Evolutionary conservation across 2,797 vertebrate species (phyloP).

Genomic region (Pelodytes ibericus): DNA sequence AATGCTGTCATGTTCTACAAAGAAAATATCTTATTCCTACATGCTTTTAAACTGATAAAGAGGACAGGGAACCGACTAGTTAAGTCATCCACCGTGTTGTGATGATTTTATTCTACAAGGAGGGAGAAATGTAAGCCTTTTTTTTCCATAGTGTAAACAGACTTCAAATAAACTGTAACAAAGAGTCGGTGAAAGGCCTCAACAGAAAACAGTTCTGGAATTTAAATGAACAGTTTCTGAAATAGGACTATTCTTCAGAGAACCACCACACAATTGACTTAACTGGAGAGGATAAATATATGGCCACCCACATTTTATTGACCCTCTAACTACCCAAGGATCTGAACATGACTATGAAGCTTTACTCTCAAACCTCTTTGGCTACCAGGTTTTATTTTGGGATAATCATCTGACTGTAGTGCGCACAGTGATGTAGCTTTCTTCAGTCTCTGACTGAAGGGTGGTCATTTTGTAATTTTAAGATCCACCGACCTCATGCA

Average conservation of each 20-base stretch:
- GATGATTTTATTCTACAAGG: conserved; percentile 46
- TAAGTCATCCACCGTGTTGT: conserved; percentile 35
- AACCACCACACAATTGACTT: conserved; percentile 58
- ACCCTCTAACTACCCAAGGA: conserved; percentile 66
- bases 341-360: conserved; percentile 66
- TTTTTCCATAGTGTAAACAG: conserved; percentile 48
- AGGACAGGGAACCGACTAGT: conserved; percentile 29
- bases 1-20: neutral
- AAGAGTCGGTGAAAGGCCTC: conserved; percentile 41
- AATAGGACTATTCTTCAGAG: conserved; percentile 50
- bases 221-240: conserved; percentile 57
- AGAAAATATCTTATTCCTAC: neutral
- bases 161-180: conserved; percentile 51
- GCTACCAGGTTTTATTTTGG: conserved; percentile 64
- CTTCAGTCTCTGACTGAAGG: conserved; percentile 66
- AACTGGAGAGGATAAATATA: conserved; percentile 61
- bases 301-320: conserved; percentile 75
- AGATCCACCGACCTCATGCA: conserved; percentile 72
- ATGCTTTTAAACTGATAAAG: neutral
- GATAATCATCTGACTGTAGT: conserved; percentile 67
- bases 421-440: conserved; percentile 68
- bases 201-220: conserved; percentile 48
- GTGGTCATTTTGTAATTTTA: conserved; percentile 78
- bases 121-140: conserved; percentile 44
- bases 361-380: conserved; percentile 62